Base-by-base conservation (phyloP, 2,113 vertebrate genomes). In the Phrynosoma blainvillii region DNA sequence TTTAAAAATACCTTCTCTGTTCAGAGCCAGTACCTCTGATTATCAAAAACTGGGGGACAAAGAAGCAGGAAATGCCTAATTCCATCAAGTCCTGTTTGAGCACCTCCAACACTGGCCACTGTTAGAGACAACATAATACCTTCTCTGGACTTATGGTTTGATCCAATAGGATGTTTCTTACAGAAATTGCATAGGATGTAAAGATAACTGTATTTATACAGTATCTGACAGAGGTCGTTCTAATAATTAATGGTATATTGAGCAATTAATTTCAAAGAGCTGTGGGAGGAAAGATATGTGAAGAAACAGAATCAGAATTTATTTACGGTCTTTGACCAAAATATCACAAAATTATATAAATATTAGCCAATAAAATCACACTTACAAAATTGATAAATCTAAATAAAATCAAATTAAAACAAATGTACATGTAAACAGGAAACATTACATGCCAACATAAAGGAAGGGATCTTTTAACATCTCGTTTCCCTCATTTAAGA, bases 171-270 rank as follows among this genome's bases (percentile, higher is more conserved):
- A 12, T 65, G 32, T 21, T 65, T 23, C 32, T 42, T 66, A 66
- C 27, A 62, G 21, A 66, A 40, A 23, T 27, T 82, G 23, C 12
- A 23, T 40, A 20, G 18, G 81, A 82, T 52, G 7, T 7, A 47
- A 47, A 47, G 47, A 47, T 47, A 47, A 47, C 47, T 47, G 47
- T 30, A 52, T 52, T 84, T 54, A 52, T 21, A 13, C 40, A 84
- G n/a, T 47, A 47, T 70, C 42, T 52, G 42, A 11, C 82, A 84
- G 16, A 71, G 4, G 42, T 12, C 71, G 3, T 71, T 83, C 59
- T 78, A 54, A 54, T 92, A 92, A 79, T 80, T 86, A 92, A 93
- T 90, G 88, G 91, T 90, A 85, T 87, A 88, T 90, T 82, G 83
- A 75, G 81, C 80, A 86, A 91, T 90, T 86, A 79, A 88, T 84